These are phyloP conservation scores for Suillia variegata DNA, from an alignment of 2,888 invertebrate species.

Conservation along the genomic window DNA sequence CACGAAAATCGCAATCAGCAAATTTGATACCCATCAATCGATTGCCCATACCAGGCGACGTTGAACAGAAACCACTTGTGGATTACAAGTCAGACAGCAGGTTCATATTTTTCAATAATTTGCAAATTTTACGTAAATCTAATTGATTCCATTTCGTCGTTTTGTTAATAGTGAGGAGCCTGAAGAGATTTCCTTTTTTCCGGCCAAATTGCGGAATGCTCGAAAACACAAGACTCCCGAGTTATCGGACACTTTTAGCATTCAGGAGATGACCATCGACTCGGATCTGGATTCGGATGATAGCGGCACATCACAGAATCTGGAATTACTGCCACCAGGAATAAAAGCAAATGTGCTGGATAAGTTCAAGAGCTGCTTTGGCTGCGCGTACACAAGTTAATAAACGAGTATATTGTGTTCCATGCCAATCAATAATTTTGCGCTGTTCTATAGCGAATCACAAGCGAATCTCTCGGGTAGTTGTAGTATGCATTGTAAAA, in stretches of 20 bases:
- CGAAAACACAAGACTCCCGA: conserved; percentile 49
- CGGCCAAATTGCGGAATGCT: conserved; percentile 47
- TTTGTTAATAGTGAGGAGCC: conserved; percentile 54
- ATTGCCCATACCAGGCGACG: conserved; percentile 57
- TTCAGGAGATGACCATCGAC: conserved; percentile 62
- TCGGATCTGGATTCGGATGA: conserved; percentile 59
- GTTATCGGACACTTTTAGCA: conserved; percentile 60
- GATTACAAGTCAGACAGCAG: conserved; percentile 60
- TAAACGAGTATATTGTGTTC: conserved; percentile 19
- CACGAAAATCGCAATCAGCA: conserved; percentile 55
- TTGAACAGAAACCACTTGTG: conserved; percentile 58
- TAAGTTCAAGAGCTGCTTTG: conserved; percentile 46
- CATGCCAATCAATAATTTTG: no score
- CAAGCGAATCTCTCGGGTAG: no score
- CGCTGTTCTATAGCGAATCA: no score
- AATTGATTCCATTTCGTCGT: neutral
- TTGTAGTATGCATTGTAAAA: no score
- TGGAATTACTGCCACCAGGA: conserved; percentile 56
- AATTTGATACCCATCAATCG: conserved; percentile 59
- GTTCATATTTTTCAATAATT: no score
- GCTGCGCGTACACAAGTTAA: conserved; percentile 47
- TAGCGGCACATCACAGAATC: conserved; percentile 57
- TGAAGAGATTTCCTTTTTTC: conserved; percentile 60
- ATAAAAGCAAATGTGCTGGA: conserved; percentile 50
- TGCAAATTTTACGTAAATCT: neutral